Conservation (phyloP, 2,888 invertebrate genomes). For the Eueremaeus valkanovi region DNA sequence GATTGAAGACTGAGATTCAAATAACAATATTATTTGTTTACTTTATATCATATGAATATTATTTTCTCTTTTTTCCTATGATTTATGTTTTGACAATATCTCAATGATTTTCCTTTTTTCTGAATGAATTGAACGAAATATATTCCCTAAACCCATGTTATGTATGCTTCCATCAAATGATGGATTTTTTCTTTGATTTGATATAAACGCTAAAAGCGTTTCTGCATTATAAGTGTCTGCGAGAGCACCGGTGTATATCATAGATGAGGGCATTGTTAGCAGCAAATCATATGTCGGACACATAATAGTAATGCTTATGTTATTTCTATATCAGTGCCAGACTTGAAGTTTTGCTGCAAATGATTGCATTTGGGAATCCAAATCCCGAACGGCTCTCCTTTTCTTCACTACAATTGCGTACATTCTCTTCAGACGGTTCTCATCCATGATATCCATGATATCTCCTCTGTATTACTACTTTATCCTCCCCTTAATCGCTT, state of each 20-base stretch:
- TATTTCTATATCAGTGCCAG: constrained; percentile 2
- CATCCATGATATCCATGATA: not conserved
- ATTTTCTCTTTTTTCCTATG: too few species aligned
- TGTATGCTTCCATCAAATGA: not conserved
- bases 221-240: not conserved
- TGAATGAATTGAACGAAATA: not conserved
- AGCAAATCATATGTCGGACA: constrained; percentile 13
- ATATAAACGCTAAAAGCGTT: not conserved
- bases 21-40: too few species aligned
- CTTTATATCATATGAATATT: too few species aligned
- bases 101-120: not conserved
- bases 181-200: constrained; percentile 1
- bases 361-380: constrained; percentile 28
- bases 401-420: not conserved
- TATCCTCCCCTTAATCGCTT: constrained; percentile 23
- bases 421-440: not conserved
- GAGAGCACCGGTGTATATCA: not conserved
- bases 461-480: constrained; percentile 18
- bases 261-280: not conserved
- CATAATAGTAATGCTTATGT: constrained; percentile 6
- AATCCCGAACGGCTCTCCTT: constrained; percentile 20
- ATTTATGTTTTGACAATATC: not conserved
- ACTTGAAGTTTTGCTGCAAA: constrained; percentile 17
- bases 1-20: too few species aligned
- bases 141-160: not conserved